Evolutionary conservation across 2,113 vertebrate genomes (phyloP).

Genomic region (Sigmodon hispidus): DNA sequence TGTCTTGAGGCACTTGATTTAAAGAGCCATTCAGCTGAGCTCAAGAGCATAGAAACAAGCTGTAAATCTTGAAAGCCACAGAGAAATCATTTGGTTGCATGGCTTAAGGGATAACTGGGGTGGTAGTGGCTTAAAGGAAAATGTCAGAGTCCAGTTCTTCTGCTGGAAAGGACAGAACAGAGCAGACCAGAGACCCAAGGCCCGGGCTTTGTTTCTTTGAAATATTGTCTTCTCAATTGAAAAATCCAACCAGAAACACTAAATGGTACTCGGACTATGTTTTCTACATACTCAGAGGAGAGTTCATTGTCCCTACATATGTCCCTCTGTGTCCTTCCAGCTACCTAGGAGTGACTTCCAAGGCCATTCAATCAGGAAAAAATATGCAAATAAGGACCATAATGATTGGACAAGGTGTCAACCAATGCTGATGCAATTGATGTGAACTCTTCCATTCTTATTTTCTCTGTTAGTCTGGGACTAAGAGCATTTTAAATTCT

Average conservation of each 20-base stretch:
- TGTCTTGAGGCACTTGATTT: background rate
- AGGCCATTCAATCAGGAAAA: background rate
- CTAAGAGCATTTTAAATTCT: background rate
- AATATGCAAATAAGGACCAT: background rate
- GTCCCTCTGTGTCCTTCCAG: background rate
- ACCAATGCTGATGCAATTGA: background rate
- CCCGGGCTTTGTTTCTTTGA: background rate
- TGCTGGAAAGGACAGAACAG: background rate
- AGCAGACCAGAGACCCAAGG: background rate
- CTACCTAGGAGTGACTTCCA: background rate
- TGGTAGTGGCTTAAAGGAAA: background rate
- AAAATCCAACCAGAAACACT: background rate
- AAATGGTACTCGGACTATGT: background rate
- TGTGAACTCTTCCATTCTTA: background rate
- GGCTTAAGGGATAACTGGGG: background rate
- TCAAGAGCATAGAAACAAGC: conserved; percentile 23
- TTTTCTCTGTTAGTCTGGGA: background rate
- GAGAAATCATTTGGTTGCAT: conserved; percentile 5
- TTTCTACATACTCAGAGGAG: background rate
- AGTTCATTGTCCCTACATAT: background rate
- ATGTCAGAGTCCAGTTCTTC: background rate
- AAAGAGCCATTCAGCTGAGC: background rate
- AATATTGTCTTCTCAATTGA: background rate
- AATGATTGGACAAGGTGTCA: background rate
- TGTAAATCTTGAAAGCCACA: background rate